These are phyloP conservation scores for Ornithorhynchus anatinus DNA, from an alignment of 2,113 vertebrate species.

Conservation along the genomic window DNA sequence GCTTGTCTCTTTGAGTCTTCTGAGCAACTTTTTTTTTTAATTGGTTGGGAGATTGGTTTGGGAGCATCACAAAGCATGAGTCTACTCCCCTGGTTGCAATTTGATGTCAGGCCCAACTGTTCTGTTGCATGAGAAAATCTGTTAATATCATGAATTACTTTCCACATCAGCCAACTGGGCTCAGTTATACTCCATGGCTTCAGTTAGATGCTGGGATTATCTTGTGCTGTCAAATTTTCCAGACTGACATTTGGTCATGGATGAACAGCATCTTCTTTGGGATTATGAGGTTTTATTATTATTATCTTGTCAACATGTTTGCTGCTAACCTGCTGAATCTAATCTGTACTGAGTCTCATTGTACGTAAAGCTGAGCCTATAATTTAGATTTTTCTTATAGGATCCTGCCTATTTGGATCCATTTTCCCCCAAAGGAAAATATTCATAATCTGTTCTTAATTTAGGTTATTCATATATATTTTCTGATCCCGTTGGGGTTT, in stretches of 20 bases:
- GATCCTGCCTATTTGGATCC: neutral
- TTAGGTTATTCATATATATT: neutral
- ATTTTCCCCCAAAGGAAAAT: neutral
- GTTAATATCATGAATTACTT: conserved; percentile 39
- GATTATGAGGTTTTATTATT: conserved; percentile 9
- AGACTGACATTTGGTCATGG: conserved; percentile 23
- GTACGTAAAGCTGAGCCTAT: neutral
- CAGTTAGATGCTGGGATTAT: conserved; percentile 36
- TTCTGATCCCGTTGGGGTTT: no score
- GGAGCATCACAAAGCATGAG: conserved; percentile 37
- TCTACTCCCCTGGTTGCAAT: conserved; percentile 41
- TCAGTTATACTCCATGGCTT: conserved; percentile 1
- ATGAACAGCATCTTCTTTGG: neutral
- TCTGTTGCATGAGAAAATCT: conserved; percentile 49
- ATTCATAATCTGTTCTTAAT: neutral
- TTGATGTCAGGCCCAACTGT: conserved; percentile 46
- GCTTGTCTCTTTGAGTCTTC: neutral
- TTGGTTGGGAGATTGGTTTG: conserved; percentile 21
- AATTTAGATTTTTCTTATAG: neutral
- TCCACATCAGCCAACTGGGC: conserved; percentile 4
- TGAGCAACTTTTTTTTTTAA: neutral
- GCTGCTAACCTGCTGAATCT: neutral
- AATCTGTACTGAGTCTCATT: neutral
- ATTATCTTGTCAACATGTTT: conserved; percentile 14
- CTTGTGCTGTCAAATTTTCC: conserved; percentile 23